Evolutionary conservation across 2,888 invertebrate species (phyloP).

Genomic region (Megastigmus dorsalis): DNA sequence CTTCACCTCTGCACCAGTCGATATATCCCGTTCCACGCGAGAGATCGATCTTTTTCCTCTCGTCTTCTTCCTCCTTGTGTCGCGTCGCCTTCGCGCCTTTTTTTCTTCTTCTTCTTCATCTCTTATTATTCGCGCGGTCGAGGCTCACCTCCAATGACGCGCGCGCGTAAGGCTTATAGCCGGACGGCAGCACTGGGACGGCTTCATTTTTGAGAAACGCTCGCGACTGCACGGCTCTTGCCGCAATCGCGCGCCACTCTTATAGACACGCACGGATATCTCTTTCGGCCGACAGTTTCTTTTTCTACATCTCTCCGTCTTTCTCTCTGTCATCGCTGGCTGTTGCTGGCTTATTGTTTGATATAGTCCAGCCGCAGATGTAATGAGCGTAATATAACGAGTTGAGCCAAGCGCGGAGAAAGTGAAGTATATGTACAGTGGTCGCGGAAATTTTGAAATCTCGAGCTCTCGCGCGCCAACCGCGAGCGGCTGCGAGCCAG

Average conservation of each 20-base stretch:
- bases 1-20: too few species aligned
- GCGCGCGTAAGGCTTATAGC: constrained; percentile 59
- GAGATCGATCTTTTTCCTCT: constrained; percentile 3
- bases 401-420: constrained; percentile 9
- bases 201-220: constrained; percentile 62
- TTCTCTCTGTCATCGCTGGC: too few species aligned
- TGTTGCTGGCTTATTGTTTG: too few species aligned
- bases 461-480: not conserved
- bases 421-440: not conserved
- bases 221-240: constrained; percentile 2
- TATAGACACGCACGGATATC: too few species aligned
- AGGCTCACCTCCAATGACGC: constrained; percentile 43
- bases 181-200: constrained; percentile 57
- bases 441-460: constrained; percentile 14
- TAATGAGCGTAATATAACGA: constrained; percentile 2
- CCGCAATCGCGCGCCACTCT: too few species aligned
- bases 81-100: not conserved
- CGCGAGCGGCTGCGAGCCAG: not conserved
- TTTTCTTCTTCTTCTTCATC: not conserved
- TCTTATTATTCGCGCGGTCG: constrained; percentile 17
- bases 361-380: not conserved
- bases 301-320: too few species aligned
- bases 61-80: not conserved
- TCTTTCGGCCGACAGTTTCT: too few species aligned
- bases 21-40: too few species aligned